Evolutionary conservation across 1,140 invertebrate species (phyloP), one percentile per base, ranked within the genome.

Genomic region (Diprion similis): DNA sequence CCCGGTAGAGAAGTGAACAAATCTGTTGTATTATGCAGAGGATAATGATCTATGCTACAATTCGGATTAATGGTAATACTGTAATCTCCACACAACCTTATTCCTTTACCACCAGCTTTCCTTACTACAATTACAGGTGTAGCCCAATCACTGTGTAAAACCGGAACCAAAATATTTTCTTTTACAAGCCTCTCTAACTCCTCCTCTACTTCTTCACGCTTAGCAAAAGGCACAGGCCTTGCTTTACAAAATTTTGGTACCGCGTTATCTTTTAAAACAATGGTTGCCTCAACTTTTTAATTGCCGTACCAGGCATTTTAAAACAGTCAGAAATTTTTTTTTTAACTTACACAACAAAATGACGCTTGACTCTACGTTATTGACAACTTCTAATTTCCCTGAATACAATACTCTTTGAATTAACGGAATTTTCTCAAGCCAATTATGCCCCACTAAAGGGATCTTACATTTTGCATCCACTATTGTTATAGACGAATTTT

Each of bases 61-160:
- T 66, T 64, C 8, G 15, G 13, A 64, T 76, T 76, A 13, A 76
- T 51, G 4, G 75, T 76, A 18, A 66, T 24, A 24, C 76, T 76
- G 82, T 77, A 84, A 71, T 84, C 84, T 17, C 78, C 81, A 71
- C 79, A 82, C 1, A 85, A 46, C 8, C 83, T 67, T 2, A 79
- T 51, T 10, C 48, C 76, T 66, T 73, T 70, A 15, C 85, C 82
- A 75, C 81, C 51, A 73, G 72, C 13, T 74, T 84, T 86, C 10
- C 65, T 71, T 1, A 83, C 78, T 7, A 71, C 64, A 9, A 86
- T 71, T 45, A 85, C 71, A 11, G 84, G 84, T 46, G 84, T 74
- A 6, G 84, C 85, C 79, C 83, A 85, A 19, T 85, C 75, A 19
- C 73, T 73, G 48, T 71, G 68, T 0, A 71, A 45, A 11, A 84